Base-by-base conservation (phyloP, 35 echinoderm and acorn worm genomes). In the Diadema setosum region DNA sequence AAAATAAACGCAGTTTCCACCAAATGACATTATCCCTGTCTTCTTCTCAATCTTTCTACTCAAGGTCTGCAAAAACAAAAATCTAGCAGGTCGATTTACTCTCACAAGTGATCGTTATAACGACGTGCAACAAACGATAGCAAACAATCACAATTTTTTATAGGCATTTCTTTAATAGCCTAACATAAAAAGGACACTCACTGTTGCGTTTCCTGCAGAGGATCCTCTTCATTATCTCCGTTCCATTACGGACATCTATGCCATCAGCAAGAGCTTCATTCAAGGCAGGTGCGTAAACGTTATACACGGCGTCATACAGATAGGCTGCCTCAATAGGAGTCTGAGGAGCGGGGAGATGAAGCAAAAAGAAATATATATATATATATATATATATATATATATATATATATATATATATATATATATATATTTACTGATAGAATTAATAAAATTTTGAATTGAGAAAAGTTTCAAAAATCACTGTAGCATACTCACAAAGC, bases 251-350 rank as follows among this genome's bases (percentile, higher is more conserved):
- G 7, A 87, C 65, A n/a, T 75, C 48, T 16, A 70, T 70, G 27
- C 85, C 69, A 7, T 89, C 81, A 17, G 75, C 84, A 25, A 98
- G 58, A 27, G 88, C 85, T 25, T 93, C 81, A 42, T 94, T 94
- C 9, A 94, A 83, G 14, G 82, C 93, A 21, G 80, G 58, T 17
- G 93, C 89, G 40, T 94, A 99, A 14, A 96, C 23, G 20, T 90
- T 83, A 49, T 70, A 81, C 8, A 99, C 85, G 33, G 93, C 90
- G 45, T 99, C 96, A 37, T 92, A 99, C 18, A 99, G 75, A 81
- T 92, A 92, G 32, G 87, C 86, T 46, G 96, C 96, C 64, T 85
- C 86, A 12, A 67, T 86, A 16, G 85, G 75, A 5, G 95, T 86
- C 96, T 95, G 56, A 21, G 82, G 18, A 21, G 49, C 11, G 57